Conservation (phyloP, 30 jellyfish, hydroid and myxozoan species). For the Cassiopea andromeda region DNA sequence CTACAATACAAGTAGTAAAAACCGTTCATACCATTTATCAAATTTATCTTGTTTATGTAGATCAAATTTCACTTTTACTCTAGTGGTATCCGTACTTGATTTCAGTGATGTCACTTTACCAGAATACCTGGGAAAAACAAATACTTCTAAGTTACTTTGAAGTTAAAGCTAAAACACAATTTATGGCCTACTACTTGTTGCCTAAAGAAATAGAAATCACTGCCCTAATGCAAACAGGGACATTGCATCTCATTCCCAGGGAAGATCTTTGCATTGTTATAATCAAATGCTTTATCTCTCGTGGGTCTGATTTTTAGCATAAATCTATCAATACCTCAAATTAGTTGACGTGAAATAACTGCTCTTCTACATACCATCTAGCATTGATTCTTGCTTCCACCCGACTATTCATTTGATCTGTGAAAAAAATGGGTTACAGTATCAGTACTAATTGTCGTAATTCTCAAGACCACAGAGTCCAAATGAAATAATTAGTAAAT, state of each 20-base stretch:
- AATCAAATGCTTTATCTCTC: too few species aligned
- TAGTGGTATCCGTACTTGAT: conserved; percentile 36
- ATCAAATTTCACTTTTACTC: conserved; percentile 88
- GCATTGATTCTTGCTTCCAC: conserved; percentile 88
- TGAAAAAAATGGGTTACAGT: not conserved
- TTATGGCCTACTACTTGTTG: too few species aligned
- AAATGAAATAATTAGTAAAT: too few species aligned
- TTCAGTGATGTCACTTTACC: conserved; percentile 85
- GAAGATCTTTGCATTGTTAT: too few species aligned
- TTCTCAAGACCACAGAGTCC: too few species aligned
- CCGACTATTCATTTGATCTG: conserved; percentile 70
- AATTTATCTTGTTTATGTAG: conserved; percentile 86
- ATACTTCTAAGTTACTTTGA: too few species aligned
- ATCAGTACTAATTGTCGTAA: too few species aligned
- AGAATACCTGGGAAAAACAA: conserved; percentile 64
- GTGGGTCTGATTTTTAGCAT: too few species aligned
- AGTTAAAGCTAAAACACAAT: too few species aligned
- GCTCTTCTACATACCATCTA: conserved; percentile 69
- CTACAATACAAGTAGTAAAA: not conserved
- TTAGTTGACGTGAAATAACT: not conserved
- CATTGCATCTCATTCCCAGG: too few species aligned
- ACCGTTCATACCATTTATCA: conserved; percentile 82
- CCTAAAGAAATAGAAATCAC: too few species aligned
- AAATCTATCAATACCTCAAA: not conserved
- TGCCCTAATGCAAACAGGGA: too few species aligned